These are phyloP conservation scores for Macrosteles quadrilineatus DNA, from an alignment of 1,140 invertebrate species.

Conservation along the genomic window DNA sequence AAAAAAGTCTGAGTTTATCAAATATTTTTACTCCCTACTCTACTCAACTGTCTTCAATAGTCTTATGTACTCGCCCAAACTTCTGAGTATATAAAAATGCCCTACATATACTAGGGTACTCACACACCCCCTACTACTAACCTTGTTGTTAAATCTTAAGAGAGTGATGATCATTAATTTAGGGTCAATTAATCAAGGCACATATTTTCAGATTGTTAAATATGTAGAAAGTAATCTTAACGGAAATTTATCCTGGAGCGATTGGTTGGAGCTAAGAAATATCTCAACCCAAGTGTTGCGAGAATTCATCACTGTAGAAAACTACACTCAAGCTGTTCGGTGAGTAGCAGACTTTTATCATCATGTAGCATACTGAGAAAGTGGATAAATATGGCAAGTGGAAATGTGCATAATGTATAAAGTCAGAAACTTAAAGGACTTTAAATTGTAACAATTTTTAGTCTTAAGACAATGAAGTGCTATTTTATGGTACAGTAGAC, in stretches of 20 bases:
- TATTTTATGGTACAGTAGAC: too few species aligned
- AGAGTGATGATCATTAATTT: not conserved
- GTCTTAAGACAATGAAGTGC: too few species aligned
- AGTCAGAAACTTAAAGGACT: too few species aligned
- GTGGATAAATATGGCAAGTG: too few species aligned
- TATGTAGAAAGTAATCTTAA: constrained; percentile 10
- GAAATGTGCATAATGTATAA: too few species aligned
- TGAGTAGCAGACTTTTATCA: too few species aligned
- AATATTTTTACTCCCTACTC: too few species aligned
- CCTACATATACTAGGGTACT: not conserved
- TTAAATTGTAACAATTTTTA: too few species aligned
- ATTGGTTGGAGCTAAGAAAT: not conserved
- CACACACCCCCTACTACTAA: not conserved
- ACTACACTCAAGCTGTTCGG: not conserved
- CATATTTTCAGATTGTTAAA: not conserved
- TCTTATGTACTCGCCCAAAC: not conserved
- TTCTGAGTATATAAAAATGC: not conserved
- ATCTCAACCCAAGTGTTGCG: not conserved
- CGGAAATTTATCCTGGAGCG: not conserved
- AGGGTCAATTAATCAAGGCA: not conserved
- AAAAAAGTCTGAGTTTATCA: too few species aligned
- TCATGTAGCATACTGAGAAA: too few species aligned
- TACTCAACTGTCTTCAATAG: not conserved
- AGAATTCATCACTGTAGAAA: not conserved
- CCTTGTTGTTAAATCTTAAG: not conserved